phyloP scores from a whole-genome alignment of 2,888 invertebrate genomes.

The Eristalis intricaria region DNA sequence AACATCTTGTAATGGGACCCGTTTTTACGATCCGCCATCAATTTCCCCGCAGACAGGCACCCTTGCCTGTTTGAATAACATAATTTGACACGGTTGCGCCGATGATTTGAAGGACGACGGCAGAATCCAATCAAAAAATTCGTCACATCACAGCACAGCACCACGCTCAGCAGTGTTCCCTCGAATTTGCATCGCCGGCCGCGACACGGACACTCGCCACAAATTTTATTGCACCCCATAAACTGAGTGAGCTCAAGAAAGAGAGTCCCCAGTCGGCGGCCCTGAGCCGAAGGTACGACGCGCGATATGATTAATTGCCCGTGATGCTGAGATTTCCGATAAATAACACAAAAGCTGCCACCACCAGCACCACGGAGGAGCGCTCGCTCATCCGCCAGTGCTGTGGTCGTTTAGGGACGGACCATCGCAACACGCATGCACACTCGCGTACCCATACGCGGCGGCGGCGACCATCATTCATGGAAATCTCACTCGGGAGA shows the following conservation, averaged over 20 bases:
- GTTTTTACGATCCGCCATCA: conserved; percentile 29
- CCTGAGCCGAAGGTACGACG: conserved; percentile 58
- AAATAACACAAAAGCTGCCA: conserved; percentile 72
- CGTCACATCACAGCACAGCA: conserved; percentile 50
- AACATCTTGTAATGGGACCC: conserved; percentile 16
- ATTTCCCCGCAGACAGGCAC: conserved; percentile 7
- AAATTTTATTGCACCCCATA: conserved; percentile 65
- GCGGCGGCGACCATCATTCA: conserved; percentile 68
- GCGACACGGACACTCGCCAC: conserved; percentile 43
- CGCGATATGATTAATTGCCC: conserved; percentile 71
- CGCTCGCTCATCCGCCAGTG: neutral
- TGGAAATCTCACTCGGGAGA: conserved; percentile 61
- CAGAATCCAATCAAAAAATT: conserved; percentile 67
- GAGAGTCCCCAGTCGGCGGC: neutral
- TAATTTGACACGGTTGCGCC: conserved; percentile 35
- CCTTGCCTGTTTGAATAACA: conserved; percentile 12
- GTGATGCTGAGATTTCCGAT: conserved; percentile 69
- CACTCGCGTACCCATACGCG: conserved; percentile 5
- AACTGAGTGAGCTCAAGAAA: conserved; percentile 39
- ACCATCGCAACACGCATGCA: neutral
- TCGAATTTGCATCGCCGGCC: conserved; percentile 57
- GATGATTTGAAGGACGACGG: conserved; percentile 27
- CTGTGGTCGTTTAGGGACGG: conserved; percentile 39
- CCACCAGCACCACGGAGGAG: conserved; percentile 24
- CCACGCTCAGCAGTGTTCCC: conserved; percentile 9